A percentile compares a stretch with the other conserved stretches of the same genome.
These are phyloP conservation scores for Oxygymnocypris stewartii DNA, from an alignment of 2,113 vertebrate species.

Conservation along the genomic window DNA sequence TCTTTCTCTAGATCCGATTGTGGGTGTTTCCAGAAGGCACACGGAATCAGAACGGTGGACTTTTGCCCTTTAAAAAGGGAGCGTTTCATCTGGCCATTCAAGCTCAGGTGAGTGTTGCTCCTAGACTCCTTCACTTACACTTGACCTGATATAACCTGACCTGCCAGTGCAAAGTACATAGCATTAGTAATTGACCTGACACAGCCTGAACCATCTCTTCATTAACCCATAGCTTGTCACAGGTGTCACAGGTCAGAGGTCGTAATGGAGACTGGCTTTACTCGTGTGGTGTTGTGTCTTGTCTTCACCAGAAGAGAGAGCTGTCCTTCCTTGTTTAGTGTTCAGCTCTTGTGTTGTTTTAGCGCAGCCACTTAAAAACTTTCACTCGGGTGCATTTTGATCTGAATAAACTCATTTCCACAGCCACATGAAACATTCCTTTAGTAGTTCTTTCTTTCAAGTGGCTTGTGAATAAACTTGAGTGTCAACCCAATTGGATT, in stretches of 20 bases:
- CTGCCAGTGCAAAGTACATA: neutral
- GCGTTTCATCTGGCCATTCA: slow-evolving; percentile 93
- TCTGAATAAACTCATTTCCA: neutral
- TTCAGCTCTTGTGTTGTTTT: neutral
- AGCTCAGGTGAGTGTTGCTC: slow-evolving; percentile 79
- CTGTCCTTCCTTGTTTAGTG: neutral
- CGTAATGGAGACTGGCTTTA: neutral
- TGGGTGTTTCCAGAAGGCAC: slow-evolving; percentile 98
- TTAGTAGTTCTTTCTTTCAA: neutral
- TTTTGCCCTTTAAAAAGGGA: slow-evolving; percentile 96
- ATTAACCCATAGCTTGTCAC: neutral
- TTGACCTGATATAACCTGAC: neutral
- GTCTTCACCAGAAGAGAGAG: slow-evolving; percentile 28
- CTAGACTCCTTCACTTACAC: neutral
- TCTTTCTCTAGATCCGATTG: slow-evolving; percentile 82
- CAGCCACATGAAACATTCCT: slow-evolving; percentile 16
- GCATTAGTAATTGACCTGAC: neutral
- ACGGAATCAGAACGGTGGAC: slow-evolving; percentile 85
- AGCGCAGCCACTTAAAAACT: neutral
- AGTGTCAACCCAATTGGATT: neutral
- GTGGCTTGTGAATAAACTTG: neutral
- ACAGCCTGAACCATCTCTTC: neutral
- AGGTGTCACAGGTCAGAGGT: neutral
- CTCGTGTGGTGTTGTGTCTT: neutral
- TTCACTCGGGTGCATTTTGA: neutral